Base-by-base conservation (phyloP, 2,888 invertebrate species). In the Hermaeophaga mercurialis region DNA sequence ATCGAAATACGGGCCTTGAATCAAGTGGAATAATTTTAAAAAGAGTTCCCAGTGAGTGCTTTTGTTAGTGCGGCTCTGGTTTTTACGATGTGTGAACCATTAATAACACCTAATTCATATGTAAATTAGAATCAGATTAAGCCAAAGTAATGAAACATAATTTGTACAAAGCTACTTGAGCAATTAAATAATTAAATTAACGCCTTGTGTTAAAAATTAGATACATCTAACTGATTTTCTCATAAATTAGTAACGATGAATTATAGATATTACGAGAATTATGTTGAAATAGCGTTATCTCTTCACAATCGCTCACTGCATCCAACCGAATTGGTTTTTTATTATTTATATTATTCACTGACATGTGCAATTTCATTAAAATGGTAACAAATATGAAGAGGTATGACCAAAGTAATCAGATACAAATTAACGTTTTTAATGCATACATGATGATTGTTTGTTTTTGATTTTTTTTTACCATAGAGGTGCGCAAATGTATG, bases 321-420 rank as follows among this genome's bases (percentile, higher is more conserved):
- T 22, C 22, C 22, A 5, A 28, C 8, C 19, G 41, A 48, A 54
- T 54, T 48, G 55, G 54, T 58, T 61, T 64, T 55, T 44, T 59
- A 59, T 63, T 66, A 66, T 66, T 69, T 68, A 69, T 66, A 64
- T 62, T 55, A 62, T 53, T 59, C 66, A 68, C 67, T 61, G 66
- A 69, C 69, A 67, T 66, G 67, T 66, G 66, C 66, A 68, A 66
- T 69, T 69, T 58, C 63, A 70, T 69, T 69, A 65, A 62, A 61
- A 69, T 70, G 68, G 61, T 70, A 69, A 70, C 69, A 66, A 68
- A 68, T 64, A 43, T 6, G 11, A 34, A 53, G 12, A 9, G 44
- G 26, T 19, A 34, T 11, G 36, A 1, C 14, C 15, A 44, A 24
- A 41, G n/a, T 41, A 19, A 31, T 6, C 6, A 22, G 22, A 11